Conservation (phyloP, 2,113 vertebrate genomes). For the Thinocorus orbignyianus region DNA sequence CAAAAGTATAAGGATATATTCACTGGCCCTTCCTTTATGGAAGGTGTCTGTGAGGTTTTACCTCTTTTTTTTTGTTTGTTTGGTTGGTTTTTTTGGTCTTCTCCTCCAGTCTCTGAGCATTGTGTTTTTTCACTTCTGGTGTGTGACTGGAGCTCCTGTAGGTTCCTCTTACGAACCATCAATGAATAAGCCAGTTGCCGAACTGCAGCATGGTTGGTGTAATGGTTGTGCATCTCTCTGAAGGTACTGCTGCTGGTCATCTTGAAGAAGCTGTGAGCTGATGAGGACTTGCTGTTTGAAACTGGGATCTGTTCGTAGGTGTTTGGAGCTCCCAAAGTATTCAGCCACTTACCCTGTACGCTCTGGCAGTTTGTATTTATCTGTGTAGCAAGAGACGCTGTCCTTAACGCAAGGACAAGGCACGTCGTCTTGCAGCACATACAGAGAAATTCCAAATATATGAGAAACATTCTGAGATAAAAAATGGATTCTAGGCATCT, state of each 20-base stretch:
- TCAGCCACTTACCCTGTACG: not conserved
- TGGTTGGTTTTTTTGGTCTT: accelerated
- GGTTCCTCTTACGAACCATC: not conserved
- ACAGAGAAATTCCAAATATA: not conserved
- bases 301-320: not conserved
- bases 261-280: not conserved
- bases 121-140: not conserved
- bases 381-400: not conserved
- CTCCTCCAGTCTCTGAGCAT: not conserved
- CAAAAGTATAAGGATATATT: not conserved
- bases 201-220: not conserved
- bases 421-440: not conserved
- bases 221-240: not conserved
- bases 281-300: not conserved
- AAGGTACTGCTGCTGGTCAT: not conserved
- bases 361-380: not conserved
- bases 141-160: not conserved
- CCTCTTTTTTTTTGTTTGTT: not conserved
- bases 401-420: not conserved
- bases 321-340: not conserved
- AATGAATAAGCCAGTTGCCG: not conserved
- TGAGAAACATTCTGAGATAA: not conserved
- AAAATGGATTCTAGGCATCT: not conserved
- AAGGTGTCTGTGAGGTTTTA: not conserved
- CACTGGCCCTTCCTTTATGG: not conserved